These are phyloP conservation scores for Myiozetetes cayanensis DNA, from an alignment of 2,113 vertebrate genomes.

Conservation along the genomic window DNA sequence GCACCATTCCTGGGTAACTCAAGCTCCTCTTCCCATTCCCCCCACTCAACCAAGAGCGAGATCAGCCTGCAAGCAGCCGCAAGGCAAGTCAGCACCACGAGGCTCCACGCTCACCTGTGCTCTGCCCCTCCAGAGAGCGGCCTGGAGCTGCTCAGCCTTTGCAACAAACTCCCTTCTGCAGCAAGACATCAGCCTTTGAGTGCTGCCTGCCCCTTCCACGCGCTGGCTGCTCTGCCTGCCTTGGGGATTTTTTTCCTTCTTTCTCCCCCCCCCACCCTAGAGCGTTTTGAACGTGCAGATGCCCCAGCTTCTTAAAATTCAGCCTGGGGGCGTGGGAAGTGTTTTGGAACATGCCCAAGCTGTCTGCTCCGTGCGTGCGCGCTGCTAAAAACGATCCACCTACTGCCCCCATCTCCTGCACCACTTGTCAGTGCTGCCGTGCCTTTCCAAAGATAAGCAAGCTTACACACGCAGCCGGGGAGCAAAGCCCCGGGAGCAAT, in stretches of 20 bases:
- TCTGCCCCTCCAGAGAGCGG: slow-evolving; percentile 32
- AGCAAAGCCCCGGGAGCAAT: neutral
- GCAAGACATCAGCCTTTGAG: slow-evolving; percentile 24
- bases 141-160: slow-evolving; percentile 13
- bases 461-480: neutral
- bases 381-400: slow-evolving; percentile 51
- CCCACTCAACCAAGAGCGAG: neutral
- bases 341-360: slow-evolving; percentile 67
- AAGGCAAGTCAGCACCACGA: neutral
- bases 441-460: slow-evolving; percentile 32
- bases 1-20: neutral
- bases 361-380: slow-evolving; percentile 33
- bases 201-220: slow-evolving; percentile 34
- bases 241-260: slow-evolving; percentile 6
- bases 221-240: slow-evolving; percentile 23
- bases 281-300: slow-evolving; percentile 58
- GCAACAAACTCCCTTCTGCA: slow-evolving; percentile 17
- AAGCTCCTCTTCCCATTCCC: slow-evolving; percentile 19
- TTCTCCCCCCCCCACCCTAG: neutral
- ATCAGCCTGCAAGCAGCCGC: neutral
- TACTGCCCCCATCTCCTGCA: slow-evolving; percentile 29
- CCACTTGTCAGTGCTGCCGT: neutral
- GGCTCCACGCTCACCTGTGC: slow-evolving; percentile 48
- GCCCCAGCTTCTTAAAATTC: slow-evolving; percentile 62
- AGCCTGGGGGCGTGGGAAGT: slow-evolving; percentile 49